A percentile compares a stretch with the other conserved stretches of the same genome.
These are phyloP conservation scores for Drosophila quinaria DNA, from an alignment of 2,888 invertebrate species.

Conservation along the genomic window DNA sequence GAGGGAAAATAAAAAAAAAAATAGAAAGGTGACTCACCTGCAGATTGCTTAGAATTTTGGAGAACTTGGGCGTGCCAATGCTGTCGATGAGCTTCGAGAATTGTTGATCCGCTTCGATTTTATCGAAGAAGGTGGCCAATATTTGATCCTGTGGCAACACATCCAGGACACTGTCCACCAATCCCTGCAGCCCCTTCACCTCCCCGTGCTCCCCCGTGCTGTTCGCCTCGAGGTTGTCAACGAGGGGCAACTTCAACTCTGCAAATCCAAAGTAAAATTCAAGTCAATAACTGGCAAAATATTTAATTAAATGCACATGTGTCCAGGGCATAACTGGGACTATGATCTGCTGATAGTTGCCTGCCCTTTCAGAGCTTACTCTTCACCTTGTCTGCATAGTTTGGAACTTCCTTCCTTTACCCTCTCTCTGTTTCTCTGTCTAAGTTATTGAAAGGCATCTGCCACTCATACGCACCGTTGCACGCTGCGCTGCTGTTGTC, in stretches of 20 bases:
- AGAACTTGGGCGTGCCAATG: slow-evolving; percentile 82
- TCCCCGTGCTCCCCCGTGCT: slow-evolving; percentile 50
- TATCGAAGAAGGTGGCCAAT: slow-evolving; percentile 84
- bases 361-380: not conserved
- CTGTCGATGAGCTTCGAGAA: slow-evolving; percentile 83
- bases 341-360: not conserved
- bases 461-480: slow-evolving; percentile 61
- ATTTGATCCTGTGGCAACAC: slow-evolving; percentile 85
- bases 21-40: slow-evolving; percentile 80
- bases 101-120: slow-evolving; percentile 83
- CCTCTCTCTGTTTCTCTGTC: not conserved
- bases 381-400: slow-evolving; percentile 46
- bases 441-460: slow-evolving; percentile 9
- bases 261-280: slow-evolving; percentile 12
- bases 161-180: slow-evolving; percentile 84
- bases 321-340: slow-evolving; percentile 15
- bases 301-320: slow-evolving; percentile 55
- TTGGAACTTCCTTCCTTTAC: slow-evolving; percentile 12
- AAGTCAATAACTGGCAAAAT: slow-evolving; percentile 39
- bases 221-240: slow-evolving; percentile 7
- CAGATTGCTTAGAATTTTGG: slow-evolving; percentile 79
- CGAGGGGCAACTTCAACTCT: slow-evolving; percentile 36
- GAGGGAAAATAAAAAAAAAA: not conserved
- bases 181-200: slow-evolving; percentile 83
- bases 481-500: slow-evolving; percentile 7